phyloP scores from a whole-genome alignment of 2,888 invertebrate genomes.

The Zhuqinia jingwanae region DNA sequence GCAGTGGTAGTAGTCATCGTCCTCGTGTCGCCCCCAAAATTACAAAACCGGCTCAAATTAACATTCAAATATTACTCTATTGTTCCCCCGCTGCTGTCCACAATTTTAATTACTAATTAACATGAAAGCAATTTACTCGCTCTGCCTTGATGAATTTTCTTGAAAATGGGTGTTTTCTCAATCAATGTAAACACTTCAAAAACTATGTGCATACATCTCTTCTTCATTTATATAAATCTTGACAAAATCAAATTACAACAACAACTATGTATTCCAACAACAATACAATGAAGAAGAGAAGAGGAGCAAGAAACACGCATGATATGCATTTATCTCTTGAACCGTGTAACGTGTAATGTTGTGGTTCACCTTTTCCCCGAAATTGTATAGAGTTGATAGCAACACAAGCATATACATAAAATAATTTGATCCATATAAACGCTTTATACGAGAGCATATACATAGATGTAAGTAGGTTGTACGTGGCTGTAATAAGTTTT shows the following conservation, averaged over 20 bases:
- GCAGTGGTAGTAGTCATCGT: constrained; percentile 45
- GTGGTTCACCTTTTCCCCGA: constrained; percentile 42
- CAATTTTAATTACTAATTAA: constrained; percentile 71
- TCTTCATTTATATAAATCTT: constrained; percentile 28
- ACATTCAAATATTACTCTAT: constrained; percentile 69
- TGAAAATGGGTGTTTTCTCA: constrained; percentile 71
- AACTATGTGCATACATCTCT: constrained; percentile 22
- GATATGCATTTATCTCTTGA: constrained; percentile 54
- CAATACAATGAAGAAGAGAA: constrained; percentile 7
- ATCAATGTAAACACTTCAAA: constrained; percentile 69
- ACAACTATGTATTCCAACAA: no score
- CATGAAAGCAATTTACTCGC: constrained; percentile 70
- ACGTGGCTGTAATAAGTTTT: constrained; percentile 6
- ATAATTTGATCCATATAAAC: background rate
- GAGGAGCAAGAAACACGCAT: constrained; percentile 47
- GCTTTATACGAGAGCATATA: background rate
- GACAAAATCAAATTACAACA: constrained; percentile 59
- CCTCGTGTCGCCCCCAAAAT: constrained; percentile 56
- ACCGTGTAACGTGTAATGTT: constrained; percentile 51
- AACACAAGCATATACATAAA: constrained; percentile 16
- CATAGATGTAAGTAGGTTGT: background rate
- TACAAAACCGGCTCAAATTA: constrained; percentile 68
- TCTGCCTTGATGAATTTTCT: constrained; percentile 67
- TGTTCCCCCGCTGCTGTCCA: constrained; percentile 70
- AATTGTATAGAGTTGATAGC: no score